A percentile compares a stretch with the other conserved stretches of the same genome.
Conservation (phyloP, 2,113 vertebrate genomes). For the Atherinomorus stipes region DNA sequence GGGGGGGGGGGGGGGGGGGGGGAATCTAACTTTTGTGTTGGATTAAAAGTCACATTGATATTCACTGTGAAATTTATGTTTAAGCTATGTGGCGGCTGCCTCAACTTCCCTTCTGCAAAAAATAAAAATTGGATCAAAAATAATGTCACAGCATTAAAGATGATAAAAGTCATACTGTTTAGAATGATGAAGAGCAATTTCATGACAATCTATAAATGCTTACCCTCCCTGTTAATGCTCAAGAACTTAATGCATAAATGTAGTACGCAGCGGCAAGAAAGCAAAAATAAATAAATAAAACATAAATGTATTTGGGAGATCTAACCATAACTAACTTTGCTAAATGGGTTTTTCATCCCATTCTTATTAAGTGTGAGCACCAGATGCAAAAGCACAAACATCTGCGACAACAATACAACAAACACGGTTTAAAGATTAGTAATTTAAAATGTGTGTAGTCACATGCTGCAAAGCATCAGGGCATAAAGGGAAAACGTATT, state of each 20-base stretch:
- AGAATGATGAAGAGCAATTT: neutral
- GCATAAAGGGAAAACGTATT: neutral
- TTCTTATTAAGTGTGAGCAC: slow-evolving; percentile 13
- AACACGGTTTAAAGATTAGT: slow-evolving; percentile 10
- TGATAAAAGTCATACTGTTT: neutral
- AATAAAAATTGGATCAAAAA: neutral
- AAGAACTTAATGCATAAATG: slow-evolving; percentile 3
- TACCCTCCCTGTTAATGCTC: neutral
- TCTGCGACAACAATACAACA: slow-evolving; percentile 32
- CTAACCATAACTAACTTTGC: slow-evolving; percentile 19
- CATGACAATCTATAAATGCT: neutral
- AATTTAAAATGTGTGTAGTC: slow-evolving; percentile 23
- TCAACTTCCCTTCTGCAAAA: slow-evolving; percentile 6
- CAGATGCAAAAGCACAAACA: slow-evolving; percentile 44
- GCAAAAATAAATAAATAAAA: neutral
- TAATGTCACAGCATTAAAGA: neutral
- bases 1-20: slow-evolving; percentile 20
- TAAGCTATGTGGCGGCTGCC: neutral
- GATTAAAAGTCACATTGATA: slow-evolving; percentile 8
- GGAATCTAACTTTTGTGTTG: slow-evolving; percentile 27
- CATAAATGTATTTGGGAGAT: slow-evolving; percentile 11
- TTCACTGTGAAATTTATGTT: neutral
- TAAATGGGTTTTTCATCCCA: slow-evolving; percentile 9
- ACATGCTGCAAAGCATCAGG: slow-evolving; percentile 20
- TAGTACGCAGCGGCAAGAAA: neutral